Conservation (phyloP, 2,113 vertebrate genomes). For the Sclerurus mexicanus region DNA sequence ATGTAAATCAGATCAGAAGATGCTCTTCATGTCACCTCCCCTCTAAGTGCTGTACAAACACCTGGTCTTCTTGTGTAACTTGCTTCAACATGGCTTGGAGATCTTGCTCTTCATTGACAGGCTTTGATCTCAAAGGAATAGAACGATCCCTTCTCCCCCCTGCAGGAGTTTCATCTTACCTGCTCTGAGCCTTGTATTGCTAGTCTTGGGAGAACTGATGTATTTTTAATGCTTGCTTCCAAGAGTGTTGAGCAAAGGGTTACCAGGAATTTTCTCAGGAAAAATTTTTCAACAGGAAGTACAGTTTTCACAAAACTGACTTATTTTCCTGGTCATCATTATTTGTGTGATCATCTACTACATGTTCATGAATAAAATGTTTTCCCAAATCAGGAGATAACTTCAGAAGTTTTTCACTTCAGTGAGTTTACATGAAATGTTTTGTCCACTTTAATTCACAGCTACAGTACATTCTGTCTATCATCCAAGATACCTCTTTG, state of each 20-base stretch:
- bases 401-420: background rate
- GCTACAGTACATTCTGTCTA: background rate
- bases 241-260: background rate
- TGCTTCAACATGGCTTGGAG: background rate
- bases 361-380: background rate
- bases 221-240: background rate
- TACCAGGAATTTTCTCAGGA: background rate
- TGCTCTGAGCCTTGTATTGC: background rate
- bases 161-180: background rate
- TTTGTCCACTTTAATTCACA: background rate
- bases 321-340: background rate
- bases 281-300: background rate
- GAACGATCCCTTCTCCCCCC: background rate
- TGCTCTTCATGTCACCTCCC: background rate
- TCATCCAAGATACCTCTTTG: background rate
- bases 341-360: background rate
- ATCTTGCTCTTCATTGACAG: background rate
- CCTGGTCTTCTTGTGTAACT: background rate
- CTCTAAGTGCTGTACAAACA: background rate
- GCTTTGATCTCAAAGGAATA: background rate
- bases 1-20: background rate
- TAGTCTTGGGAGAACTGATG: background rate
- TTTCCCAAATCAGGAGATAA: background rate
- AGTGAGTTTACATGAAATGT: background rate
- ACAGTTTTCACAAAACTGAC: background rate